Percentiles rank a stretch among this genome's conserved stretches.
phyloP scores from a whole-genome alignment of 2,888 invertebrate genomes.

The Andrena trimmerana region DNA sequence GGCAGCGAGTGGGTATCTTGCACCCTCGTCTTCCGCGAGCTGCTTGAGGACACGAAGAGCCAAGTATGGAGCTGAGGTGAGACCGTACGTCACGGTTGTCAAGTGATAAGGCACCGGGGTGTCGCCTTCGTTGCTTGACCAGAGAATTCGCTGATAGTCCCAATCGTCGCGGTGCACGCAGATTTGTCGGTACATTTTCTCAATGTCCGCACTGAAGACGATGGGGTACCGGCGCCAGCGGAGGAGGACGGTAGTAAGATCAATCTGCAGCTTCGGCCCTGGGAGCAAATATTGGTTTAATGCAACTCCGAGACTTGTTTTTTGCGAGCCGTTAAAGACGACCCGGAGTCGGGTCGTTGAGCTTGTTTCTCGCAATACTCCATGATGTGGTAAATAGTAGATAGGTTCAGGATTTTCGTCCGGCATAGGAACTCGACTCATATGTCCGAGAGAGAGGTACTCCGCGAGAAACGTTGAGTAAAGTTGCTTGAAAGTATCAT shows the following conservation, averaged over 20 bases:
- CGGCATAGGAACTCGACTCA: not conserved
- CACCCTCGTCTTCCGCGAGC: not conserved
- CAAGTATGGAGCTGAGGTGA: no score
- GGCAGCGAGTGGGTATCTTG: not conserved
- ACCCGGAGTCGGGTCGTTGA: not conserved
- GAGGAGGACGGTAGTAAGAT: not conserved
- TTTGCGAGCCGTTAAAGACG: constrained; percentile 9
- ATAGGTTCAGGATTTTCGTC: not conserved
- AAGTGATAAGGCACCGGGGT: no score
- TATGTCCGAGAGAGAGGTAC: not conserved
- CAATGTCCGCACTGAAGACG: not conserved
- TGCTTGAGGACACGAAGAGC: not conserved
- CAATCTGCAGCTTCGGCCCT: not conserved
- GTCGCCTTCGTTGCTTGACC: not conserved
- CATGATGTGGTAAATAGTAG: not conserved
- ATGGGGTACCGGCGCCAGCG: not conserved
- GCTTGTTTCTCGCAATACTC: not conserved
- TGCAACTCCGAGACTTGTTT: not conserved
- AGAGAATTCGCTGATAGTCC: not conserved
- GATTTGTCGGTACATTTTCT: constrained; percentile 7
- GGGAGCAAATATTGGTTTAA: not conserved
- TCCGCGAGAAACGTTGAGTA: no score
- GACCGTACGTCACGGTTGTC: no score
- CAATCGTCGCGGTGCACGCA: not conserved
- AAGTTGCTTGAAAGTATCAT: no score